Base-by-base conservation (phyloP, 2,797 vertebrate species). In the Argya squamiceps region DNA sequence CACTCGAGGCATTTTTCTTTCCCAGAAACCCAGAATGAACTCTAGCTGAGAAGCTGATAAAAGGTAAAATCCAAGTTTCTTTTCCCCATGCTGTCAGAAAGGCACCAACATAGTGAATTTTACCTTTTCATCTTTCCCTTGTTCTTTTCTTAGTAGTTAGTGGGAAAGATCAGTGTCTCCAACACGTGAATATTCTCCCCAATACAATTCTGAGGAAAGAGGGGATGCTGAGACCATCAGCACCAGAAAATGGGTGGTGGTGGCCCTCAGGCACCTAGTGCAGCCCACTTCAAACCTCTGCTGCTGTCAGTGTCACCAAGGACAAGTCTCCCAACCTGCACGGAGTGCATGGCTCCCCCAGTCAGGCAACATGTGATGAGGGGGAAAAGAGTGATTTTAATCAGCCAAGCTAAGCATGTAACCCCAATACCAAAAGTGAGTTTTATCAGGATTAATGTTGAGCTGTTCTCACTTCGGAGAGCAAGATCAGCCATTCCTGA, bases 21-120 rank as follows among this genome's bases (percentile, higher is more conserved):
- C 63, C 49, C 55, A 43, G 29, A 71, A 84, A 77, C 36, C 12
- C 79, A 93, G 47, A 53, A 74, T 26, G 27, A 81, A 60, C 23
- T 89, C 47, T 49, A 84, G 22, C 17, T 62, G 47, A 63, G 58
- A 85, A 86, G 50, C 1, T 86, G 76, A 63, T 70, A 76, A 77
- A 73, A 79, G 7, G 19, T 43, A 86, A 96, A 90, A 73, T 39
- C n/a, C 65, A 82, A 49, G 32, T 55, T 81, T 74, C 32, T 77
- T 76, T 63, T 79, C 49, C n/a, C 70, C 14, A 21, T 0, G 0
- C 46, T 77, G 43, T 67, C 41, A 84, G 49, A 70, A 85, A 82
- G 76, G 39, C 24, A 69, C 19, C 41, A 70, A 41, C 18, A 55
- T 7, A 41, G 37, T 5, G 7, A 62, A 39, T 79, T 92, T 65